These are phyloP conservation scores for Acromyrmex heyeri DNA, from an alignment of 1,140 invertebrate genomes.

Conservation along the genomic window DNA sequence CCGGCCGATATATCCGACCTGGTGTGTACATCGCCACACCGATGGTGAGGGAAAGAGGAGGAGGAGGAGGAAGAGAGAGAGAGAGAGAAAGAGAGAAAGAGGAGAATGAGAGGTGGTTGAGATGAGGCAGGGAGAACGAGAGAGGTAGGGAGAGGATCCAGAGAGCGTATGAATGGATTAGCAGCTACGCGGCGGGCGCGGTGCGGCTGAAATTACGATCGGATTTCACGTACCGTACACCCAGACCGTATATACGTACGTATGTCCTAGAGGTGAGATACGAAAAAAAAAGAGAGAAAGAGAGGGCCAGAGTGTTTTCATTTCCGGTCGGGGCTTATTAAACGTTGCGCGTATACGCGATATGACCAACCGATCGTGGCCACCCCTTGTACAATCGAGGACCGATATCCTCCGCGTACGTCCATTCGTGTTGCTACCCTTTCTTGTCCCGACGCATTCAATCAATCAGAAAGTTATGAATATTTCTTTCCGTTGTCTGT, in stretches of 20 bases:
- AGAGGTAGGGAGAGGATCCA: slow-evolving; percentile 59
- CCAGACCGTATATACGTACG: slow-evolving; percentile 69
- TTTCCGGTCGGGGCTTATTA: slow-evolving; percentile 76
- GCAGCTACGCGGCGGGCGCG: slow-evolving; percentile 79
- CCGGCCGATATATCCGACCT: slow-evolving; percentile 86
- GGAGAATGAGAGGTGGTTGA: slow-evolving; percentile 67
- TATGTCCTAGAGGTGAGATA: slow-evolving; percentile 61
- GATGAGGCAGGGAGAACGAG: slow-evolving; percentile 44
- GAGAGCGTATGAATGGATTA: slow-evolving; percentile 84
- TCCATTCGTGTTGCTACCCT: slow-evolving; percentile 34
- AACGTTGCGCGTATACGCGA: slow-evolving; percentile 64
- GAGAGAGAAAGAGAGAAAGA: background rate
- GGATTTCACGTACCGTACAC: slow-evolving; percentile 82
- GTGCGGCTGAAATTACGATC: slow-evolving; percentile 84
- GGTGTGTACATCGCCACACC: slow-evolving; percentile 83
- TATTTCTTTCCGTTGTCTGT: background rate
- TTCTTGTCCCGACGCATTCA: slow-evolving; percentile 28
- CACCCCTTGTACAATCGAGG: slow-evolving; percentile 57
- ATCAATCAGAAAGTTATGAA: slow-evolving; percentile 50
- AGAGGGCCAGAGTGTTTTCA: slow-evolving; percentile 70
- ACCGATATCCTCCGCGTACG: slow-evolving; percentile 29
- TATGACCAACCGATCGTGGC: slow-evolving; percentile 52
- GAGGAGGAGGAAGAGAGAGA: slow-evolving; percentile 39
- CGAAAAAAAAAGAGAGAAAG: slow-evolving; percentile 55
- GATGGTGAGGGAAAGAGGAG: slow-evolving; percentile 55